phyloP scores from a whole-genome alignment of 2,888 invertebrate genomes.

The Drosophila fungiperda region DNA sequence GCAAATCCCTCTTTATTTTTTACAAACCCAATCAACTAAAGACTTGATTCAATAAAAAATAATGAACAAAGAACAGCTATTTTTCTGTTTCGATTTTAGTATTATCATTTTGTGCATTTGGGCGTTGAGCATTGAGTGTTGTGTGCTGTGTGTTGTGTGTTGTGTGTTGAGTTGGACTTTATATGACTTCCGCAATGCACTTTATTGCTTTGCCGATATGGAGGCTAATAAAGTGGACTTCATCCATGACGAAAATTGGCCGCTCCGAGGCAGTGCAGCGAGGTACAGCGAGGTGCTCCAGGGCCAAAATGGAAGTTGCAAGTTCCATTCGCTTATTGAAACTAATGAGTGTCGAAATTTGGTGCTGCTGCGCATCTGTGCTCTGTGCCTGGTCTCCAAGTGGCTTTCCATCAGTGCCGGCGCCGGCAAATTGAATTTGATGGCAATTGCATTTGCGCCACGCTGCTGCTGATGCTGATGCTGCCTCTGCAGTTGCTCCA shows the following conservation, averaged over 20 bases:
- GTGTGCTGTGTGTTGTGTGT: no score
- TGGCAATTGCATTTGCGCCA: slow-evolving; percentile 11
- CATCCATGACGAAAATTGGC: neutral
- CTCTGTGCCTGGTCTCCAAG: neutral
- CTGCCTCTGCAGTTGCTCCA: neutral
- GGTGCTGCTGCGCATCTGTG: slow-evolving; percentile 5
- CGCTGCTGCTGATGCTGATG: neutral
- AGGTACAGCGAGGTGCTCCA: neutral
- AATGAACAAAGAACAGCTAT: neutral
- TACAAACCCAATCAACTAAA: no score
- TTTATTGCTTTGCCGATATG: neutral
- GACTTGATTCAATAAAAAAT: neutral
- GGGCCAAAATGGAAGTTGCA: neutral
- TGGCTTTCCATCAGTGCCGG: slow-evolving; percentile 3
- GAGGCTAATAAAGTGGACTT: neutral
- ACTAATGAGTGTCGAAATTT: slow-evolving; percentile 36
- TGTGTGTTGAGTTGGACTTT: neutral
- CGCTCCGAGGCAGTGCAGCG: neutral
- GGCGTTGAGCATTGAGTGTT: neutral
- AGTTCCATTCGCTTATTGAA: slow-evolving; percentile 31
- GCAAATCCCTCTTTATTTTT: neutral
- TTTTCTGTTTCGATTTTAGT: neutral
- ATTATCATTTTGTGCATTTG: neutral
- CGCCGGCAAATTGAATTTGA: slow-evolving; percentile 29
- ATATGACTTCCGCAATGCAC: neutral